Evolutionary conservation across 2,113 vertebrate species (phyloP).

Genomic region (Hipposideros armiger): DNA sequence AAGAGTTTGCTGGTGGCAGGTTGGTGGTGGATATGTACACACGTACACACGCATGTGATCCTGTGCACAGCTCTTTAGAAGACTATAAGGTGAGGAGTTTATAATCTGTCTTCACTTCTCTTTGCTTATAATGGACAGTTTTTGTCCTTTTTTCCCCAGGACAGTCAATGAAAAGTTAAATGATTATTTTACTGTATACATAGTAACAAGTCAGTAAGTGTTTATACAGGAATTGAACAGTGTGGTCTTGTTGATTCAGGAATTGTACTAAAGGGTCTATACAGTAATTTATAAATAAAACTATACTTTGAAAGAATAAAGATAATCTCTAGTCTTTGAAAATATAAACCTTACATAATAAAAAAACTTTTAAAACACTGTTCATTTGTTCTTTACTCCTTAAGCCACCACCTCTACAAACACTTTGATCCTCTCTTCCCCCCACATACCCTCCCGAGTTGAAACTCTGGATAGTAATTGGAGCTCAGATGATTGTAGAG

Average conservation of each 20-base stretch:
- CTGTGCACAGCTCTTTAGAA: neutral
- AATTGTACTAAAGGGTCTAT: conserved; percentile 7
- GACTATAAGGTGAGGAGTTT: neutral
- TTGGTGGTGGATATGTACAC: neutral
- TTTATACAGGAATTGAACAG: neutral
- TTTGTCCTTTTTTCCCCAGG: neutral
- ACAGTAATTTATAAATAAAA: neutral
- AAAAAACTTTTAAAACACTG: neutral
- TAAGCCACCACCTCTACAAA: neutral
- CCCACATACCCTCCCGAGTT: neutral
- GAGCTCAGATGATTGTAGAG: conserved; percentile 61
- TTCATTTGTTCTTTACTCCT: neutral
- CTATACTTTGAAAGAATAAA: neutral
- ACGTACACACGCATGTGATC: neutral
- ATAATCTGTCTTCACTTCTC: conserved; percentile 24
- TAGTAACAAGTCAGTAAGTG: neutral
- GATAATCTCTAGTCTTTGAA: neutral
- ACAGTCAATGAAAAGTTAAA: neutral
- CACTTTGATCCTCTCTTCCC: neutral
- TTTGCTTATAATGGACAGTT: neutral
- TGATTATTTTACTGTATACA: neutral
- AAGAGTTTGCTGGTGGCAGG: neutral
- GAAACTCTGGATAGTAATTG: conserved; percentile 44
- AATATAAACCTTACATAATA: neutral
- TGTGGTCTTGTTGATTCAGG: neutral